phyloP scores from a whole-genome alignment of 92 coral and sea anemone genomes.

The Zoanthus sociatus region DNA sequence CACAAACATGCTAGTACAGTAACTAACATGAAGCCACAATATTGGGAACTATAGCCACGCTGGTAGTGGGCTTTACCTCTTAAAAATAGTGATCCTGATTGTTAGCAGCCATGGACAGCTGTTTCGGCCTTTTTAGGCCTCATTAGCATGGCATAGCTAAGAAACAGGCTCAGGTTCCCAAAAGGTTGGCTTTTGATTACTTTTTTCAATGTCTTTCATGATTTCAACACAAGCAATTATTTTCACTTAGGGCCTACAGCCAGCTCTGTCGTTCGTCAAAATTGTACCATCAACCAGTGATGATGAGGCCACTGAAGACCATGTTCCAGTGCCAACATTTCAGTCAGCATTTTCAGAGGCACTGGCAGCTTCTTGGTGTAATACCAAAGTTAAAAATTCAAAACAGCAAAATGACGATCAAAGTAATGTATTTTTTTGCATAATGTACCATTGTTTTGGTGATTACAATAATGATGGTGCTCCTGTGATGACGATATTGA shows the following conservation, averaged over 20 bases:
- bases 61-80: not conserved
- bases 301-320: too few species aligned
- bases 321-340: slow-evolving; percentile 87
- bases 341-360: slow-evolving; percentile 94
- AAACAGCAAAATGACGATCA: slow-evolving; percentile 35
- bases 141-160: too few species aligned
- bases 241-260: too few species aligned
- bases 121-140: too few species aligned
- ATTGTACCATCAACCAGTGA: too few species aligned
- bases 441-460: not conserved
- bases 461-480: too few species aligned
- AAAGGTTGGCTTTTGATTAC: too few species aligned
- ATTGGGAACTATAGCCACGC: too few species aligned
- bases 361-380: slow-evolving; percentile 67
- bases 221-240: not conserved
- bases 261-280: too few species aligned
- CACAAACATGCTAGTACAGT: not conserved
- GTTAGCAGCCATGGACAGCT: too few species aligned
- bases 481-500: not conserved
- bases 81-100: not conserved
- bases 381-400: not conserved
- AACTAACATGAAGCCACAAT: too few species aligned
- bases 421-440: not conserved
- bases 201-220: not conserved
- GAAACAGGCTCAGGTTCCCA: too few species aligned